phyloP scores from a whole-genome alignment of 1,140 invertebrate genomes.

The Papilio dardanus region DNA sequence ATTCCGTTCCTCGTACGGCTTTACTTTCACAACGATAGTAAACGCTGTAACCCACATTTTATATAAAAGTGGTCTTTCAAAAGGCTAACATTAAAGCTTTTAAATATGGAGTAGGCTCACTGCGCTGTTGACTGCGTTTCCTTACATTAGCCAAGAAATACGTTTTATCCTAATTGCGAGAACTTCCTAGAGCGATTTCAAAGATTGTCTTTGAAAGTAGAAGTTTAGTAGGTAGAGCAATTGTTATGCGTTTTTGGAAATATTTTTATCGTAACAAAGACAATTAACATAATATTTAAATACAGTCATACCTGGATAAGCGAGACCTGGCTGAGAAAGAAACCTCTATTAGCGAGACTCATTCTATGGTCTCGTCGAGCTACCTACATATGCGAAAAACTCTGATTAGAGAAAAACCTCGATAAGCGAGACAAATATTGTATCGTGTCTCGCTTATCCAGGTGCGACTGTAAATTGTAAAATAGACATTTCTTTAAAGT shows the following conservation, averaged over 20 bases:
- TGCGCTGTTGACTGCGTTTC: slow-evolving; percentile 23
- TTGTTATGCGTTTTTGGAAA: not conserved
- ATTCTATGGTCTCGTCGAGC: too few species aligned
- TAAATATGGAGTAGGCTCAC: slow-evolving; percentile 25
- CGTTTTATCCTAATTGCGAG: slow-evolving; percentile 16
- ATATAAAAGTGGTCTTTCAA: slow-evolving; percentile 29
- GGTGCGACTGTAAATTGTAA: too few species aligned
- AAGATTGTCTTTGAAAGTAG: not conserved
- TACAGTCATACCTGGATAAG: too few species aligned
- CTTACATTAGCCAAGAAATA: slow-evolving; percentile 17
- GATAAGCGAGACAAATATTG: too few species aligned
- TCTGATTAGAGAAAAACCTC: too few species aligned
- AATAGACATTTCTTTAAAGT: too few species aligned
- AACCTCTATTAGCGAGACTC: too few species aligned
- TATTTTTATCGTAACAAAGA: too few species aligned
- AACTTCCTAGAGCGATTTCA: not conserved
- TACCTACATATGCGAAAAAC: too few species aligned
- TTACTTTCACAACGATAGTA: slow-evolving; percentile 1
- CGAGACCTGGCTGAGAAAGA: too few species aligned
- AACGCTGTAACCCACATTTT: slow-evolving; percentile 27
- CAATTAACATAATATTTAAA: too few species aligned
- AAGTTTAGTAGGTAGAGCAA: not conserved
- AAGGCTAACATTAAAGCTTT: slow-evolving; percentile 36
- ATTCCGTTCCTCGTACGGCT: not conserved
- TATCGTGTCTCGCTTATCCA: too few species aligned